Evolutionary conservation across 2,113 vertebrate species (phyloP).

Genomic region (Piprites chloris): DNA sequence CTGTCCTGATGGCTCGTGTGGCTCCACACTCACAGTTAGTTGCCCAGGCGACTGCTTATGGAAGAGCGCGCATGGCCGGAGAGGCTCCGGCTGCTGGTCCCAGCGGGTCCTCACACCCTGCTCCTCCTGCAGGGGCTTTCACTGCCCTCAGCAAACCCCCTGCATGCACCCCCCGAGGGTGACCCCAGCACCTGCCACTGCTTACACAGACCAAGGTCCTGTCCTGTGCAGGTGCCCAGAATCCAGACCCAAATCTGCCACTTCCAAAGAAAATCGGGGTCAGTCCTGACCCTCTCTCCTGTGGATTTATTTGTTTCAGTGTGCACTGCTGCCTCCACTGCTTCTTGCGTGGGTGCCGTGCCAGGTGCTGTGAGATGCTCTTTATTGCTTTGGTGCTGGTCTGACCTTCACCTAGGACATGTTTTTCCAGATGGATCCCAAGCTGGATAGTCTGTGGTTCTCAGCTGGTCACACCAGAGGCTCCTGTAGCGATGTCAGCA

Average conservation of each 20-base stretch:
- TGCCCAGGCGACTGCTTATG: constrained; percentile 31
- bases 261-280: neutral
- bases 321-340: neutral
- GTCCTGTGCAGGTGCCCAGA: neutral
- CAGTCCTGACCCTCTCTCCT: accelerated
- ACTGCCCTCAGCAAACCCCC: neutral
- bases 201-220: neutral
- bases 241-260: neutral
- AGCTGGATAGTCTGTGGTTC: neutral
- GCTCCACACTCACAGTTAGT: neutral
- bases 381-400: neutral
- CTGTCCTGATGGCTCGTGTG: neutral
- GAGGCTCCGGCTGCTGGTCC: neutral
- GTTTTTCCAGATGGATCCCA: neutral
- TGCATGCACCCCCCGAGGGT: accelerated
- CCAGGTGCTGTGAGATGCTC: neutral
- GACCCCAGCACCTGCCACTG: accelerated
- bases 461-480: neutral
- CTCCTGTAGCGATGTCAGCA: neutral
- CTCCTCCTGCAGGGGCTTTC: neutral
- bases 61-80: neutral
- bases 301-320: accelerated
- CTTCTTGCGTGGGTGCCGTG: neutral
- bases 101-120: neutral
- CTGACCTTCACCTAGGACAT: neutral